These are phyloP conservation scores for Drosophila stalkeri DNA, from an alignment of 2,888 invertebrate species.

Conservation along the genomic window DNA sequence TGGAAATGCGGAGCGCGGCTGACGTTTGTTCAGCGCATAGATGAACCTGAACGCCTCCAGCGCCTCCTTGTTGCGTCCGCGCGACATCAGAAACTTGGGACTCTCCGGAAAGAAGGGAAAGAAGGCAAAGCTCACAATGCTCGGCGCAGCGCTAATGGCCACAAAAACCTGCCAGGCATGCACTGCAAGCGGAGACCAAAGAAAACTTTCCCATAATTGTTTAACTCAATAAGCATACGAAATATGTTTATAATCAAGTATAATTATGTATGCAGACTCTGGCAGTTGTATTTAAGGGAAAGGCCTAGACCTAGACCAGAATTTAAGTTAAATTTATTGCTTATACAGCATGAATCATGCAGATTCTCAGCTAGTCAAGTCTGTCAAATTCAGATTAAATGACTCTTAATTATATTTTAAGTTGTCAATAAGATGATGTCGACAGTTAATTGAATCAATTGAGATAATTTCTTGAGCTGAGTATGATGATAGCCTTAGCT, in stretches of 20 bases:
- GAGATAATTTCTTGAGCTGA: neutral
- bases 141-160: slow-evolving; percentile 67
- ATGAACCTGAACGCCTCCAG: slow-evolving; percentile 86
- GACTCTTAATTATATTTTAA: neutral
- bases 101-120: slow-evolving; percentile 79
- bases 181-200: slow-evolving; percentile 47
- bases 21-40: slow-evolving; percentile 88
- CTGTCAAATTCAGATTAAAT: neutral
- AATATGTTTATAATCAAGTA: neutral
- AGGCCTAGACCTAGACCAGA: neutral
- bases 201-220: slow-evolving; percentile 1
- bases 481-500: neutral
- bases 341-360: slow-evolving; percentile 5
- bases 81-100: slow-evolving; percentile 83
- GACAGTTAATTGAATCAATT: neutral
- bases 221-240: neutral
- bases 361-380: neutral
- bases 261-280: neutral
- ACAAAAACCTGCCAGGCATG: slow-evolving; percentile 79
- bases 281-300: neutral
- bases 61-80: slow-evolving; percentile 81
- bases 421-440: neutral
- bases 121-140: slow-evolving; percentile 56
- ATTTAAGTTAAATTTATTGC: neutral
- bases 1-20: slow-evolving; percentile 87